These are phyloP conservation scores for Heterochromis multidens DNA, from an alignment of 2,113 vertebrate genomes.

Conservation along the genomic window DNA sequence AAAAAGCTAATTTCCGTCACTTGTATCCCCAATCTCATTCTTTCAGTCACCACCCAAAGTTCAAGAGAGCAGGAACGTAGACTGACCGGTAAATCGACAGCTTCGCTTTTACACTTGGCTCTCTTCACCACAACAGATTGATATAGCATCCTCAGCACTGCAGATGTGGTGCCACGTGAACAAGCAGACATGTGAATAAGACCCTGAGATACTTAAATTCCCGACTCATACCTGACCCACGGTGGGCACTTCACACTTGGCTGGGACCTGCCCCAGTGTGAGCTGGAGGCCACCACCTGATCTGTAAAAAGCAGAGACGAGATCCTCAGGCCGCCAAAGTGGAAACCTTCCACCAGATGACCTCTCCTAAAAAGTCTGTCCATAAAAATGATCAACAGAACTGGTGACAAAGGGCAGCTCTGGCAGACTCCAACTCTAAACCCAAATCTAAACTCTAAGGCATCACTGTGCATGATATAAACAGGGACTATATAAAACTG, in stretches of 20 bases:
- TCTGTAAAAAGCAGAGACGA: too few species aligned
- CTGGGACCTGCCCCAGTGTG: not conserved
- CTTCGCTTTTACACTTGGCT: too few species aligned
- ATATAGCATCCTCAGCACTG: not conserved
- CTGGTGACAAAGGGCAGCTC: not conserved
- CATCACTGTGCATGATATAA: not conserved
- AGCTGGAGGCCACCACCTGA: too few species aligned
- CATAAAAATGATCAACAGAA: too few species aligned
- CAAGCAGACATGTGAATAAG: not conserved
- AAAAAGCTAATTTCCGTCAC: too few species aligned
- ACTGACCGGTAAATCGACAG: too few species aligned
- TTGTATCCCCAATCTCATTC: too few species aligned
- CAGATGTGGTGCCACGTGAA: not conserved
- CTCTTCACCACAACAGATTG: too few species aligned
- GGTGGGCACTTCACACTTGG: too few species aligned
- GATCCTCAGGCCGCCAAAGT: not conserved
- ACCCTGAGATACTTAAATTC: not conserved
- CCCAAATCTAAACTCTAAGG: not conserved
- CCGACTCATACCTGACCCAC: rapidly evolving
- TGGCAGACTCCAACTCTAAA: not conserved
- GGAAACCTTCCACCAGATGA: not conserved
- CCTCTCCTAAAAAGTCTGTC: not conserved
- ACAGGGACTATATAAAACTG: not conserved
- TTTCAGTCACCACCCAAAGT: too few species aligned
- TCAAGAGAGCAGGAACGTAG: too few species aligned